Conservation (phyloP, 92 coral and sea anemone genomes). For the Blastomussa wellsi region DNA sequence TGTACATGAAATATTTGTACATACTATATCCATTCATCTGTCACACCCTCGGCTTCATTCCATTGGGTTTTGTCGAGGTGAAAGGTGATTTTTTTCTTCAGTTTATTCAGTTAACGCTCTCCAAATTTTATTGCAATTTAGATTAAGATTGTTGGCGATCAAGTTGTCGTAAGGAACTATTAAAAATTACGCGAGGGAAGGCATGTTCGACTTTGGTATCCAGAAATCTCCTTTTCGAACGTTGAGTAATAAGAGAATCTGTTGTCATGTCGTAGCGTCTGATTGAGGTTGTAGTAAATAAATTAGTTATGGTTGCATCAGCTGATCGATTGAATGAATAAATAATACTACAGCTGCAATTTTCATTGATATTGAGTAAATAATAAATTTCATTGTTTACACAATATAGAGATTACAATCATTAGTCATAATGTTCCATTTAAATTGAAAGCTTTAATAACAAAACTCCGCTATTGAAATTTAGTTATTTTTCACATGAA, state of each 20-base stretch:
- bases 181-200: not conserved
- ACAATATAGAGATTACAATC: constrained; percentile 8
- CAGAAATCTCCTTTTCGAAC: not conserved
- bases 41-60: constrained; percentile 20
- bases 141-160: not conserved
- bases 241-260: not conserved
- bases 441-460: not conserved
- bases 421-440: not conserved
- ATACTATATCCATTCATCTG: not conserved
- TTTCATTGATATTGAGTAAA: not conserved
- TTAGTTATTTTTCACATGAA: not conserved
- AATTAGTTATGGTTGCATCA: constrained; percentile 3
- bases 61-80: not conserved
- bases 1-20: not conserved
- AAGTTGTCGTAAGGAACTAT: not conserved
- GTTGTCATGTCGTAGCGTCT: not conserved
- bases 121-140: no score
- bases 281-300: not conserved
- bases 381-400: not conserved
- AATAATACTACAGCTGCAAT: not conserved
- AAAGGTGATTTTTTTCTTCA: constrained; percentile 17
- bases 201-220: not conserved
- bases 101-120: not conserved
- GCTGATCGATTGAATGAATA: not conserved
- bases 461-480: not conserved